A percentile compares a stretch with the other conserved stretches of the same genome.
Evolutionary conservation across 1,140 invertebrate genomes (phyloP).

Genomic region (Hylaeus anthracinus): DNA sequence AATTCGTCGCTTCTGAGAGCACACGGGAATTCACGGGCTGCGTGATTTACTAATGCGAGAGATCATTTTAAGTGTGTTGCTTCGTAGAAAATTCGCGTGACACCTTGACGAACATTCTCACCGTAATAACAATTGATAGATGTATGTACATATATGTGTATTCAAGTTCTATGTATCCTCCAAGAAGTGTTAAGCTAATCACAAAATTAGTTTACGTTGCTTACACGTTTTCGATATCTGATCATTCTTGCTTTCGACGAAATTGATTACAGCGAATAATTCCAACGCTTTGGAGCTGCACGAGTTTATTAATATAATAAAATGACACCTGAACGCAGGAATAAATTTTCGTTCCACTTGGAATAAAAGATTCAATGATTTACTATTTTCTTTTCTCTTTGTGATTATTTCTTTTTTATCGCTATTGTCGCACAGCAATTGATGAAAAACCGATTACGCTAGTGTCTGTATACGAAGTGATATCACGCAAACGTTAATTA

Average conservation of each 20-base stretch:
- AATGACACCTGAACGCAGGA: too few relatives aligned
- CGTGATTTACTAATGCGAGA: neutral
- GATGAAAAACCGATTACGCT: neutral
- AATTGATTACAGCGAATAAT: too few relatives aligned
- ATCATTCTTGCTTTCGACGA: neutral
- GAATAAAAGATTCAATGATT: too few relatives aligned
- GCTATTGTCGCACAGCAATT: too few relatives aligned
- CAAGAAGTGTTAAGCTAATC: neutral
- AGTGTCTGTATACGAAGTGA: constrained; percentile 5
- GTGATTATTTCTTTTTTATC: too few relatives aligned
- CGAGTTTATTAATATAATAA: too few relatives aligned
- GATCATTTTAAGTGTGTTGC: constrained; percentile 12
- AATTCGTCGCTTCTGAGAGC: neutral
- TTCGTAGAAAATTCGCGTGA: constrained; percentile 24
- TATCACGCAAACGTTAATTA: neutral
- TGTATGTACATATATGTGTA: constrained; percentile 19
- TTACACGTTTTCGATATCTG: neutral
- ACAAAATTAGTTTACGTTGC: neutral
- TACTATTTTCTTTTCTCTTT: too few relatives aligned
- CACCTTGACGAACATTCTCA: neutral
- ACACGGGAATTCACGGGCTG: neutral
- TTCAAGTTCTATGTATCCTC: constrained; percentile 1
- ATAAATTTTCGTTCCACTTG: too few relatives aligned
- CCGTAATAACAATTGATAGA: neutral
- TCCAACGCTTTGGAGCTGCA: too few relatives aligned